Percentiles rank a stretch among this genome's conserved stretches.
Evolutionary conservation across 2,797 vertebrate genomes (phyloP).

Genomic region (Micropoecilia bifurca): DNA sequence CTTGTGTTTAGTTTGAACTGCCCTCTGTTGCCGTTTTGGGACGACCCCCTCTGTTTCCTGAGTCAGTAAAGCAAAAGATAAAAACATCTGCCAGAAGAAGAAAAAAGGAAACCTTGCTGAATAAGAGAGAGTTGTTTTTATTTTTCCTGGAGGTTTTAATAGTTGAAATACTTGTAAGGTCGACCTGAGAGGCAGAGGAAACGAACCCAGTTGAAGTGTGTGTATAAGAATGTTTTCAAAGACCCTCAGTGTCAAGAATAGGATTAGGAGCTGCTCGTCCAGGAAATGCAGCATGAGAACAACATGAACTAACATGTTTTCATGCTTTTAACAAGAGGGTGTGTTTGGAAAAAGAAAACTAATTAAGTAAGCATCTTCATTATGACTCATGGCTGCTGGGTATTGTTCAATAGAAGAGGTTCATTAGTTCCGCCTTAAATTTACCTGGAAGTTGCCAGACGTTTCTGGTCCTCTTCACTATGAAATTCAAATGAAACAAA

Average conservation of each 20-base stretch:
- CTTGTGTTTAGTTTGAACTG: conserved; percentile 7
- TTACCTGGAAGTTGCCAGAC: background rate
- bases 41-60: background rate
- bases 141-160: background rate
- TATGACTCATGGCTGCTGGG: background rate
- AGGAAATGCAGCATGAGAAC: background rate
- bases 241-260: background rate
- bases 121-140: background rate
- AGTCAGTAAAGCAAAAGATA: conserved; percentile 25
- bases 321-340: background rate
- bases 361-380: background rate
- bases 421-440: background rate
- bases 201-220: background rate
- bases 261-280: background rate
- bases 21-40: conserved; percentile 11
- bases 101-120: background rate
- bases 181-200: conserved; percentile 10
- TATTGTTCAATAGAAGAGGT: background rate
- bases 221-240: background rate
- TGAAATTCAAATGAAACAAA: background rate
- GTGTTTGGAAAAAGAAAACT: background rate
- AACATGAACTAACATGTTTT: conserved; percentile 29
- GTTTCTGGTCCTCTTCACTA: background rate
- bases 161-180: conserved; percentile 23
- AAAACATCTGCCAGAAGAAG: conserved; percentile 25